phyloP scores from a whole-genome alignment of 2,888 invertebrate genomes.

The Plebejus anna region DNA sequence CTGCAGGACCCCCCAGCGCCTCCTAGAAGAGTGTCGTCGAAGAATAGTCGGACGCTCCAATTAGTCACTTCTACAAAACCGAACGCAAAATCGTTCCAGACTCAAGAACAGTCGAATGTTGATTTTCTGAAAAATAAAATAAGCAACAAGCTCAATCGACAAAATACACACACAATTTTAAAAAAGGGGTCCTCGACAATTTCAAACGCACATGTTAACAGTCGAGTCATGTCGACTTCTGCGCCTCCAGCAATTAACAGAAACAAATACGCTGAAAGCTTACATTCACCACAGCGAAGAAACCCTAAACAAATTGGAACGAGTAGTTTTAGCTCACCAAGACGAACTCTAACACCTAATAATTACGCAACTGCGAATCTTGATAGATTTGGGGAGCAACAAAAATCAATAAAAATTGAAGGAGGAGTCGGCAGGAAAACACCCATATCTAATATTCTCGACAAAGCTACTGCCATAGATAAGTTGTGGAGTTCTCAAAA shows the following conservation, averaged over 20 bases:
- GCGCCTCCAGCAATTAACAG: slow-evolving; percentile 67
- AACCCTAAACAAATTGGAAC: slow-evolving; percentile 50
- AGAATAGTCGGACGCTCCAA: slow-evolving; percentile 84
- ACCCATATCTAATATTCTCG: slow-evolving; percentile 72
- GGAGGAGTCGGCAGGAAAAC: slow-evolving; percentile 73
- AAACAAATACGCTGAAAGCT: slow-evolving; percentile 47
- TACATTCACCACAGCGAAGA: slow-evolving; percentile 45
- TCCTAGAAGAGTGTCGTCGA: slow-evolving; percentile 87
- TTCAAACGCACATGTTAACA: slow-evolving; percentile 38
- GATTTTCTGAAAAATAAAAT: slow-evolving; percentile 82
- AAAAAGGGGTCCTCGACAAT: slow-evolving; percentile 43
- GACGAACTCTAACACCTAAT: slow-evolving; percentile 66
- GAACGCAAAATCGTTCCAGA: slow-evolving; percentile 57
- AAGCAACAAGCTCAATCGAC: slow-evolving; percentile 77
- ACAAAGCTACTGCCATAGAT: slow-evolving; percentile 77
- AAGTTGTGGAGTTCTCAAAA: slow-evolving; percentile 76
- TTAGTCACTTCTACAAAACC: slow-evolving; percentile 79
- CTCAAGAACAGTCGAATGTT: slow-evolving; percentile 74
- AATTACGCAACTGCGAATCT: slow-evolving; percentile 59
- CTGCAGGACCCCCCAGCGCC: slow-evolving; percentile 82
- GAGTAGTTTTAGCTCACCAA: slow-evolving; percentile 70
- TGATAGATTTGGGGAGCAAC: slow-evolving; percentile 51
- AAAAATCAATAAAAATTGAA: slow-evolving; percentile 61
- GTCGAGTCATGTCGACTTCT: slow-evolving; percentile 60
- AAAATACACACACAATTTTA: slow-evolving; percentile 67